Percentiles rank a stretch among this genome's conserved stretches.
Evolutionary conservation across 2,797 vertebrate species (phyloP).

Genomic region (Silurus aristotelis): DNA sequence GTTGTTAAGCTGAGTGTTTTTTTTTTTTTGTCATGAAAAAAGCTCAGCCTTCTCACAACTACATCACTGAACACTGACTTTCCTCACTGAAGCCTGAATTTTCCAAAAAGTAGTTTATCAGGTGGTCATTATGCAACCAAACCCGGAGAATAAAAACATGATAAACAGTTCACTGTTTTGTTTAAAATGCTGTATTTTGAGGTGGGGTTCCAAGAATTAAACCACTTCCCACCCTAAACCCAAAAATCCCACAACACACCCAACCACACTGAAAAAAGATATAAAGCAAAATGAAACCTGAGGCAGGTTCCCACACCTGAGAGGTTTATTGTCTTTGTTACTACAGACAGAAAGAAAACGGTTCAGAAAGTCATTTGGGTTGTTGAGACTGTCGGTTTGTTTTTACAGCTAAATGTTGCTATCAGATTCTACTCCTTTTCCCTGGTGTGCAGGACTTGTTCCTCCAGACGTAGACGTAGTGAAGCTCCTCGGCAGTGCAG

Average conservation of each 20-base stretch:
- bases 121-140: background rate
- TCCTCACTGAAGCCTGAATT: background rate
- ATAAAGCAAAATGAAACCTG: conserved; percentile 20
- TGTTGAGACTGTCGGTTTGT: background rate
- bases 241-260: conserved; percentile 18
- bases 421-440: conserved; percentile 35
- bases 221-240: background rate
- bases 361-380: background rate
- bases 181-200: conserved; percentile 13
- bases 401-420: conserved; percentile 23
- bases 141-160: background rate
- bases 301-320: conserved; percentile 35
- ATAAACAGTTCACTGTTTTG: background rate
- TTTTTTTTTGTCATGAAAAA: background rate
- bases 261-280: conserved; percentile 26
- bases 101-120: background rate
- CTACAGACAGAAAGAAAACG: background rate
- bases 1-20: too few species aligned
- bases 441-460: conserved; percentile 32
- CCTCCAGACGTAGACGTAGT: background rate
- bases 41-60: background rate
- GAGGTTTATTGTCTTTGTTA: conserved; percentile 24
- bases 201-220: conserved; percentile 24
- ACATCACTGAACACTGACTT: background rate
- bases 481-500: conserved; percentile 37